Evolutionary conservation across 1,140 invertebrate genomes (phyloP).

Genomic region (Drosophila mojavensis): DNA sequence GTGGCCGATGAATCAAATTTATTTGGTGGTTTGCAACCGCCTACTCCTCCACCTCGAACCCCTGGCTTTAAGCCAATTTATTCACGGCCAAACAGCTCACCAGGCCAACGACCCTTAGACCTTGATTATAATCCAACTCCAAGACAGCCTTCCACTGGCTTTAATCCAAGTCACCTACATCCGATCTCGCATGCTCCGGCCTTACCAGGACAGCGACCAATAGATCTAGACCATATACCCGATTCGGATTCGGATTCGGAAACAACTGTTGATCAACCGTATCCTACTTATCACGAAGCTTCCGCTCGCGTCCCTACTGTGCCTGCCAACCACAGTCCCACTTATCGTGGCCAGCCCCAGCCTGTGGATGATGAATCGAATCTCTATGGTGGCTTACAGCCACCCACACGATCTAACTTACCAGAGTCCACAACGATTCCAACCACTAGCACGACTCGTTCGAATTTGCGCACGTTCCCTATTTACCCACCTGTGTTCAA

Average conservation of each 20-base stretch:
- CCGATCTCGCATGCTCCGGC: not conserved
- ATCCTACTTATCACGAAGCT: not conserved
- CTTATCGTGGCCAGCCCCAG: not conserved
- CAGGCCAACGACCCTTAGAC: not conserved
- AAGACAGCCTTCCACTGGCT: not conserved
- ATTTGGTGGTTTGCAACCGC: constrained; percentile 50
- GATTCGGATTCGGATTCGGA: not conserved
- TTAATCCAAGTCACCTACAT: not conserved
- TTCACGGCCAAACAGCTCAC: not conserved
- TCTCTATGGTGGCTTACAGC: constrained; percentile 56
- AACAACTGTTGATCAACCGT: not conserved
- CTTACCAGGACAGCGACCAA: constrained; percentile 48
- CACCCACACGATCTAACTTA: constrained; percentile 2
- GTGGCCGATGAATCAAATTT: constrained; percentile 41
- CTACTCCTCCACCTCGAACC: not conserved
- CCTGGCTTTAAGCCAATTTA: not conserved
- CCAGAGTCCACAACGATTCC: constrained; percentile 5
- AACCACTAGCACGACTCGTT: constrained; percentile 3
- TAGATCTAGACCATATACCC: constrained; percentile 42
- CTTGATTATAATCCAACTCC: not conserved
- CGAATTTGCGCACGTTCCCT: constrained; percentile 51
- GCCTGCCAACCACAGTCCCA: constrained; percentile 32
- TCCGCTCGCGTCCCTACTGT: not conserved
- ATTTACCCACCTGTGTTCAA: constrained; percentile 55
- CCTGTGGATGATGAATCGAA: constrained; percentile 52